Base-by-base conservation (phyloP, 2,888 invertebrate genomes). In the Limnephilus marmoratus region DNA sequence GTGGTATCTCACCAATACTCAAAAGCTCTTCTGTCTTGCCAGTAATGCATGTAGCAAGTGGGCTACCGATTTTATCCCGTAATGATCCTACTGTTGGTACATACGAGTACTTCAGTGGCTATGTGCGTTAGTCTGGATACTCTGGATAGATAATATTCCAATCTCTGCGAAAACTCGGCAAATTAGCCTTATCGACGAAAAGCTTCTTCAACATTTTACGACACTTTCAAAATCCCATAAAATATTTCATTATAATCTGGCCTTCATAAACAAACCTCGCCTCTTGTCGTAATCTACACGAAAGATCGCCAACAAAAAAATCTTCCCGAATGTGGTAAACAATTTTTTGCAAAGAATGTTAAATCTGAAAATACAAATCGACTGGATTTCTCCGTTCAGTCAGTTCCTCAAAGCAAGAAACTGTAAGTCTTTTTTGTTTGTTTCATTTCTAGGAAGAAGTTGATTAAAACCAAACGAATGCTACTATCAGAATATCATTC, bases 401-500 rank as follows among this genome's bases (percentile, higher is more conserved):
- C 82, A 15, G 31, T 1, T 34, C 82, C 34, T 82, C 82, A 12
- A 82, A 82, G 34, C 29, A 82, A 82, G 34, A 82, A 34, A 11
- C 82, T 34, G 82, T 31, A 18, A 82, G 18, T 15, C 18, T 82
- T 82, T 82, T 82, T 82, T 82, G 9, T 31, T 82, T 13, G 31
- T 85, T 85, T 85, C 85, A 85, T 45, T 85, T 41, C 85, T 3
- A n/a, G 37, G 45, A 45, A 85, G 41, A 85, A 85, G 45, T 85
- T 88, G 68, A 88, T 88, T 88, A 68, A 88, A 88, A 88, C 37
- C 49, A 68, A 31, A 88, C 31, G 88, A 88, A 88, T 68, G 18
- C 88, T 88, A 80, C 31, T 53, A 88, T 88, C 88, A 68, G 88
- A n/a, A 88, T 24, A 68, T 88, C n/a, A 49, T 41, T 45, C 86